These are phyloP conservation scores for Sylvicapra grimmia DNA, from an alignment of 2,113 vertebrate genomes.

Conservation along the genomic window DNA sequence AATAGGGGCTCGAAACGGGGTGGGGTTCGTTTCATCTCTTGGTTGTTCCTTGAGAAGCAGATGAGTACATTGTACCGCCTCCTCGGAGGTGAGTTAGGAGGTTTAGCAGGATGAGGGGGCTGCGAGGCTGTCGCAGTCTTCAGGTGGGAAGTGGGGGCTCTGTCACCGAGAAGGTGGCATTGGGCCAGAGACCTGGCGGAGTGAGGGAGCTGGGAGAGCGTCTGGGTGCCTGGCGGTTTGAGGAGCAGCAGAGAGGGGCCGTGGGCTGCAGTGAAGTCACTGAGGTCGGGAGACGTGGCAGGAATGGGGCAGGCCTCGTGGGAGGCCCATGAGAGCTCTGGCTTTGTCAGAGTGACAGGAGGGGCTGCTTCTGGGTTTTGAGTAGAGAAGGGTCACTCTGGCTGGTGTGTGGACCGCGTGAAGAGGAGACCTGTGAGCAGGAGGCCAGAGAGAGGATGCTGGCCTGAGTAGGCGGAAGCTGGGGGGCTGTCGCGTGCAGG, in stretches of 20 bases:
- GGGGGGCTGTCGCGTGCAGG: background rate
- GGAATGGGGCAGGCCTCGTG: fast-evolving
- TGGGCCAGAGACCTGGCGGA: background rate
- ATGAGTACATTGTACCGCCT: background rate
- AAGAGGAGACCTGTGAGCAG: background rate
- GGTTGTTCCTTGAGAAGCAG: background rate
- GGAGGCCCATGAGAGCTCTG: background rate
- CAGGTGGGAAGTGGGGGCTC: background rate
- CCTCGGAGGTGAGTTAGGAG: background rate
- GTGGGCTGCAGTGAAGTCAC: background rate
- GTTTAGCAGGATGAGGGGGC: background rate
- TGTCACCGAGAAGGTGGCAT: background rate
- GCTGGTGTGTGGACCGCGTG: background rate
- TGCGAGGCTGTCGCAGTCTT: fast-evolving
- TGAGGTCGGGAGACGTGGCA: fast-evolving
- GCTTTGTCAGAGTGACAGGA: background rate
- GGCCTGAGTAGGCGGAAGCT: background rate
- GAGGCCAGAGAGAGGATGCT: background rate
- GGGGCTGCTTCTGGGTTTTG: background rate
- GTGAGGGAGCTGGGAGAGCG: background rate
- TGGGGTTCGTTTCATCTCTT: background rate
- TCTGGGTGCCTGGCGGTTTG: background rate
- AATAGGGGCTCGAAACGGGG: background rate
- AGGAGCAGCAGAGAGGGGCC: background rate
- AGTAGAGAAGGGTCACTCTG: background rate